Conservation (phyloP, 2,797 vertebrate species). For the Oreochromis grahami region DNA sequence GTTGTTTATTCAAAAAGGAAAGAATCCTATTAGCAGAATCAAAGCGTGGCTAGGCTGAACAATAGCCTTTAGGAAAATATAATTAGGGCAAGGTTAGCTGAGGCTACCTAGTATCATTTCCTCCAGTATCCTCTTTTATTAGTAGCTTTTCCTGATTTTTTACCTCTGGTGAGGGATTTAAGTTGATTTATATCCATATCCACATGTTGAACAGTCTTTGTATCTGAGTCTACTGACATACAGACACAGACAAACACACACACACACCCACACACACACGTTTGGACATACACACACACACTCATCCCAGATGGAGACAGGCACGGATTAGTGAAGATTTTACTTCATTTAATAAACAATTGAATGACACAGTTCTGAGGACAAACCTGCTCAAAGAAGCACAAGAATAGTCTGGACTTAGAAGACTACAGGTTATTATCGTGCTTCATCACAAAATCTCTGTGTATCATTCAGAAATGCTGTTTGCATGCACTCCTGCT, state of each 20-base stretch:
- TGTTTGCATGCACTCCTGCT: neutral
- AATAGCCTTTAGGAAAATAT: constrained; percentile 36
- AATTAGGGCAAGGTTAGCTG: constrained; percentile 57
- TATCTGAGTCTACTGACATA: constrained; percentile 28
- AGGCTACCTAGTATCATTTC: constrained; percentile 31
- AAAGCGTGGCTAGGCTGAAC: constrained; percentile 43
- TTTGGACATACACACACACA: neutral
- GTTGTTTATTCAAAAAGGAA: constrained; percentile 56
- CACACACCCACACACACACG: neutral
- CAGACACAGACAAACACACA: neutral
- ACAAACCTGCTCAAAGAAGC: constrained; percentile 73
- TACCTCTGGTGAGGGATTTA: constrained; percentile 36
- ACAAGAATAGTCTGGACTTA: constrained; percentile 39
- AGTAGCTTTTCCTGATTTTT: constrained; percentile 21
- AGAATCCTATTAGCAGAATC: constrained; percentile 60
- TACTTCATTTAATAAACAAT: constrained; percentile 78
- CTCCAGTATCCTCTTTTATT: constrained; percentile 26
- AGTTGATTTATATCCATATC: constrained; percentile 43
- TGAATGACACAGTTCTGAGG: constrained; percentile 68
- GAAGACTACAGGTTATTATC: constrained; percentile 40
- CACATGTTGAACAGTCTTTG: constrained; percentile 49
- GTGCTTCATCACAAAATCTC: constrained; percentile 24
- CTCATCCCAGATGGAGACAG: constrained; percentile 70
- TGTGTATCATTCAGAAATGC: constrained; percentile 31
- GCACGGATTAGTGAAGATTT: constrained; percentile 77